These are phyloP conservation scores for Pandemis cinnamomeana DNA, from an alignment of 2,888 invertebrate species.

Conservation along the genomic window DNA sequence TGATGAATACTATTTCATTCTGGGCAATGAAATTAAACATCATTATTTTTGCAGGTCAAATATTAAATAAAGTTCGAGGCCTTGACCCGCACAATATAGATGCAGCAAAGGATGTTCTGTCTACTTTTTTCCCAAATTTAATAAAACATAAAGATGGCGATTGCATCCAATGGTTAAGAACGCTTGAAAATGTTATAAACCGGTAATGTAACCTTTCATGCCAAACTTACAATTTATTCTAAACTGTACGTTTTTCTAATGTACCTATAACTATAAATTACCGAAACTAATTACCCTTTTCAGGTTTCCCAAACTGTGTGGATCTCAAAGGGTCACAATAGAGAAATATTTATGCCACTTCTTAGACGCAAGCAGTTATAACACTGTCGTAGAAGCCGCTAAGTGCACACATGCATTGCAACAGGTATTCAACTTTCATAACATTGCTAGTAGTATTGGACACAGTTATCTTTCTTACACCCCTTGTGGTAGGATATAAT, in stretches of 20 bases:
- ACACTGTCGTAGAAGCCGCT: constrained; percentile 70
- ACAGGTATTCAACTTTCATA: constrained; percentile 57
- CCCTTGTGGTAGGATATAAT: no score
- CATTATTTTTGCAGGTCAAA: constrained; percentile 61
- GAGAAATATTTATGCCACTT: constrained; percentile 64
- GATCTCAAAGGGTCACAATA: constrained; percentile 64
- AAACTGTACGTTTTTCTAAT: neutral
- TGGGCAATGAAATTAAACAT: neutral
- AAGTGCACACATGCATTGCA: constrained; percentile 75
- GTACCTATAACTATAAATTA: neutral
- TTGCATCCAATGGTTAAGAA: constrained; percentile 62
- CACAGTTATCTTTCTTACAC: no score
- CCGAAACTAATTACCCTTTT: constrained; percentile 43
- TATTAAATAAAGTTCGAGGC: constrained; percentile 67
- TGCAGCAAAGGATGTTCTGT: constrained; percentile 68
- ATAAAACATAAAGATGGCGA: constrained; percentile 59
- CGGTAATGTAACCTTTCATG: constrained; percentile 56
- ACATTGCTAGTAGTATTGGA: neutral
- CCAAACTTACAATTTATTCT: constrained; percentile 54
- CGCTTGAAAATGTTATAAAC: constrained; percentile 65
- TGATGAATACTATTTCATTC: neutral
- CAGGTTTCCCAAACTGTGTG: constrained; percentile 76
- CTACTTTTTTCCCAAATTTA: constrained; percentile 66
- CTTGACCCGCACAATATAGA: constrained; percentile 73
- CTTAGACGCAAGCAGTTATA: constrained; percentile 61